Percentiles rank a stretch among this genome's conserved stretches.
Evolutionary conservation across 2,888 invertebrate genomes (phyloP).

Genomic region (Drosophila ustulata): DNA sequence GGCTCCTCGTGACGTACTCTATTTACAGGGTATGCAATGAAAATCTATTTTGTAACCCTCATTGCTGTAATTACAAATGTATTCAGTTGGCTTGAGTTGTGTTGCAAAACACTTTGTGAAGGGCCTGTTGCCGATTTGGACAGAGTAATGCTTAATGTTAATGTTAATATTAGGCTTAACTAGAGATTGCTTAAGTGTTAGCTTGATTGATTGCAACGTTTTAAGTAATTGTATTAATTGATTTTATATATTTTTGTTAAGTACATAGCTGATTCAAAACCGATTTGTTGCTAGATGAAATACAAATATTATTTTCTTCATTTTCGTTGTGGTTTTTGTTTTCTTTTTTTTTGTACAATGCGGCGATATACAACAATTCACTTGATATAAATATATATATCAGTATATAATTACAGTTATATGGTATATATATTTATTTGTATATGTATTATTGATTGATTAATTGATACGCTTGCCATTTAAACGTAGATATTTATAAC

Average conservation of each 20-base stretch:
- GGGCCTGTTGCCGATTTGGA: constrained; percentile 37
- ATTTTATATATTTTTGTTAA: constrained; percentile 38
- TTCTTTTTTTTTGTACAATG: constrained; percentile 60
- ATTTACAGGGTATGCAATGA: constrained; percentile 1
- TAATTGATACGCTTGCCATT: constrained; percentile 58
- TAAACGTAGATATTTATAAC: constrained; percentile 64
- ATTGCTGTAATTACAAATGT: constrained; percentile 13
- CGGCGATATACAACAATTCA: constrained; percentile 52
- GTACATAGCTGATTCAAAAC: constrained; percentile 49
- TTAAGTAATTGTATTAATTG: constrained; percentile 31
- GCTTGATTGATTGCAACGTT: constrained; percentile 53
- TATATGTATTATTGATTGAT: constrained; percentile 50
- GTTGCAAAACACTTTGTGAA: constrained; percentile 47
- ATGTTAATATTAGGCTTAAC: constrained; percentile 43
- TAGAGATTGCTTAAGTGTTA: constrained; percentile 56
- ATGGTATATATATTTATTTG: constrained; percentile 12
- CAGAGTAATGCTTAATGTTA: constrained; percentile 32
- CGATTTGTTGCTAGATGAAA: constrained; percentile 31
- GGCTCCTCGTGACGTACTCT: background rate
- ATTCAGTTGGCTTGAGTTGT: constrained; percentile 1
- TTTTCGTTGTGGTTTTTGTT: constrained; percentile 6
- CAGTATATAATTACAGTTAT: constrained; percentile 1
- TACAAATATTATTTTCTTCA: constrained; percentile 34
- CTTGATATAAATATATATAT: constrained; percentile 25
- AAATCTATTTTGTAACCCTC: background rate